Base-by-base conservation (phyloP, 2,888 invertebrate species). In the Mermis nigrescens region DNA sequence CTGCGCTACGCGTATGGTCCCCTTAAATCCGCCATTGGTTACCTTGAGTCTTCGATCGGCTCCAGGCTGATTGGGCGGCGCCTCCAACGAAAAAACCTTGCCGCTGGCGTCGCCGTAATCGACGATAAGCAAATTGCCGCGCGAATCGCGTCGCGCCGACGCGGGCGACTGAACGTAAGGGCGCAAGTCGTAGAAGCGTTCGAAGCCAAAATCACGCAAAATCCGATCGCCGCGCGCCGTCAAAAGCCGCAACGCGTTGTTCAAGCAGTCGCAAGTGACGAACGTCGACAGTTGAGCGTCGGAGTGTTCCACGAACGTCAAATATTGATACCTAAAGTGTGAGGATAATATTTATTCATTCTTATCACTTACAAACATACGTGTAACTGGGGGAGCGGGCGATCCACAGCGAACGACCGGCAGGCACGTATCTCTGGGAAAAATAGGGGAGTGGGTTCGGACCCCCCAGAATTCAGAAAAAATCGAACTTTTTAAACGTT, bases 181-280 rank as follows among this genome's bases (percentile, higher is more conserved):
- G 2, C 15, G 2, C 31, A 57, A 29, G 2, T 12, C n/a, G 31
- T 57, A 57, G 3, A 46, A 19, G 7, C 31, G 4, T 31, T 55
- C 29, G 31, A 55, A 46, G 7, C n/a, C 46, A 2, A n/a, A 7
- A 4, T 53, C 45, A 22, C 26, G 45, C 38, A 57, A 2, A 24
- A 53, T 2, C 12, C 31, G 28, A 15, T 51, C 51, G 22, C 12
- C 27, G 1, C 31, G 12, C 22, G 51, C 31, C 15, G 31, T 31
- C 2, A 59, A 12, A n/a, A 59, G 12, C 2, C 55, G 12, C 45
- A 59, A 3, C 12, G 22, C 22, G 26, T 55, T 46, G 2, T 46
- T 2, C 24, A 59, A 3, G 2, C 55, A 46, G 4, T 59, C 55
- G 46, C 55, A 59, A 2, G 59, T 59, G 46, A 59, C n/a, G 46